A percentile compares a stretch with the other conserved stretches of the same genome.
Evolutionary conservation across 1,140 invertebrate genomes (phyloP).

Genomic region (Hyposmocoma kahamanoa): DNA sequence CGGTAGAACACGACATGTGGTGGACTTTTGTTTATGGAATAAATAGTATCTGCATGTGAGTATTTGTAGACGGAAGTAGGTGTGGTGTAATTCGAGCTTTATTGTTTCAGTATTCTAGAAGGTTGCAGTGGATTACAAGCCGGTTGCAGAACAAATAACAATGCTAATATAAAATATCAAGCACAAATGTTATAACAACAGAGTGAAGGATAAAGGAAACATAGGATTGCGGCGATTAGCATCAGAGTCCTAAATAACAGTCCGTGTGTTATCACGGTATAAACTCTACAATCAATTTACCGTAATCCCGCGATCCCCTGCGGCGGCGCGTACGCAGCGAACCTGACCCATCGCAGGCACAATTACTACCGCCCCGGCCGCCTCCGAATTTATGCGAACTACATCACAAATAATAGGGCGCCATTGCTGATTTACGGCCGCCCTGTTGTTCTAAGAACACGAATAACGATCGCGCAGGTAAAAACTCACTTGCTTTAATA

Average conservation of each 20-base stretch:
- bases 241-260: too few species aligned
- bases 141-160: too few species aligned
- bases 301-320: slow-evolving; percentile 16
- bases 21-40: slow-evolving; percentile 8
- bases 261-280: too few species aligned
- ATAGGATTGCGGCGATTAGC: too few species aligned
- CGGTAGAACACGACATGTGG: slow-evolving; percentile 17
- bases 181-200: too few species aligned
- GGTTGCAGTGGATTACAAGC: too few species aligned
- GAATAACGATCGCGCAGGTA: slow-evolving; percentile 24
- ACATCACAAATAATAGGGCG: slow-evolving; percentile 54
- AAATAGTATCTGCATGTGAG: too few species aligned
- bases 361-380: slow-evolving; percentile 26
- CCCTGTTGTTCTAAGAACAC: slow-evolving; percentile 36
- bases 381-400: slow-evolving; percentile 38
- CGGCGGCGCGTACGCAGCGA: slow-evolving; percentile 31
- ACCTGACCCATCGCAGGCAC: background rate
- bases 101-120: too few species aligned
- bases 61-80: too few species aligned
- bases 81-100: too few species aligned
- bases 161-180: too few species aligned
- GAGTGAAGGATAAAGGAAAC: too few species aligned
- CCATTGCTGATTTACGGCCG: slow-evolving; percentile 49
- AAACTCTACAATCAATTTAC: slow-evolving; percentile 1
- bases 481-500: slow-evolving; percentile 41